A percentile compares a stretch with the other conserved stretches of the same genome.
phyloP scores from a whole-genome alignment of 1,140 invertebrate species.

The Solen grandis region DNA sequence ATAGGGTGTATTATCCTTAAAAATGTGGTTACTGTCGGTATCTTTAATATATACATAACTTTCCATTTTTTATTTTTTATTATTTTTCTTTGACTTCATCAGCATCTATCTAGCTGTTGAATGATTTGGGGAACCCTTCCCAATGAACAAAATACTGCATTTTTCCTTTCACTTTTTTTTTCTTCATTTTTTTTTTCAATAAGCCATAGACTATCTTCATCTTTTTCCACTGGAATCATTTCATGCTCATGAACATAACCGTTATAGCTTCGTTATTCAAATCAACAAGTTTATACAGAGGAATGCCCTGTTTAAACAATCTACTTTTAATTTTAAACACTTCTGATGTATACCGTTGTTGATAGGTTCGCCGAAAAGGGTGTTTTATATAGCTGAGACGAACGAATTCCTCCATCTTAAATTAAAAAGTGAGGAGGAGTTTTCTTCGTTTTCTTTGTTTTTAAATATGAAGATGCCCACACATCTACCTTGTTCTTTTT shows the following conservation, averaged over 20 bases:
- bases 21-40: slow-evolving; percentile 10
- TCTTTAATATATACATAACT: no score
- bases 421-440: slow-evolving; percentile 10
- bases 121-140: no score
- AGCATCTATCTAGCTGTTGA: no score
- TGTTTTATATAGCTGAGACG: slow-evolving; percentile 38
- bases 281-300: slow-evolving; percentile 5
- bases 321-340: no score
- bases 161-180: slow-evolving; percentile 25
- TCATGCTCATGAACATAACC: background rate
- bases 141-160: slow-evolving; percentile 37
- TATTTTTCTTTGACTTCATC: no score
- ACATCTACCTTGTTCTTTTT: slow-evolving; percentile 32
- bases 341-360: slow-evolving; percentile 46
- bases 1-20: slow-evolving; percentile 7
- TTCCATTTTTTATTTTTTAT: no score
- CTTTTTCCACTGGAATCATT: slow-evolving; percentile 5
- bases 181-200: slow-evolving; percentile 30
- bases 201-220: slow-evolving; percentile 32
- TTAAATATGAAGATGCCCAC: slow-evolving; percentile 32
- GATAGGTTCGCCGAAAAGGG: slow-evolving; percentile 44
- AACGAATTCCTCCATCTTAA: slow-evolving; percentile 25
- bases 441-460: slow-evolving; percentile 15
- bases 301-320: slow-evolving; percentile 30
- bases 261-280: slow-evolving; percentile 19